Conservation (phyloP, 2,113 vertebrate genomes). For the Anolis sagrei region DNA sequence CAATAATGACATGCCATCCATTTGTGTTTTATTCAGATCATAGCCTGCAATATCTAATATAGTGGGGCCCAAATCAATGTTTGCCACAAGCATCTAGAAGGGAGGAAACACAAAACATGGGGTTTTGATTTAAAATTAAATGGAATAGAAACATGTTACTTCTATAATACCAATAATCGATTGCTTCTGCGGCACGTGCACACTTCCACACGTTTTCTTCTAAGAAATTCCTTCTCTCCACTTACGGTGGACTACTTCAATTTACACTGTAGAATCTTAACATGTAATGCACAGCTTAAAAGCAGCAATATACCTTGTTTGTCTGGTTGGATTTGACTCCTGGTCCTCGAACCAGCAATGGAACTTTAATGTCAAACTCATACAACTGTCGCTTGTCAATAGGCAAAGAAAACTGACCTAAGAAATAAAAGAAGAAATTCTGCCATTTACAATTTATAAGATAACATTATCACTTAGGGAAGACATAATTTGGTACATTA, state of each 20-base stretch:
- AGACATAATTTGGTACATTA: background rate
- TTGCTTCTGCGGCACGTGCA: background rate
- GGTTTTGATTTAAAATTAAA: conserved; percentile 17
- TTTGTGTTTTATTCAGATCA: conserved; percentile 88
- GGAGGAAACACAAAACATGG: background rate
- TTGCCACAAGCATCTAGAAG: conserved; percentile 88
- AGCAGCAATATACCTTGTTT: conserved; percentile 79
- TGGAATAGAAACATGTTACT: background rate
- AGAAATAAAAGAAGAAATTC: conserved; percentile 6
- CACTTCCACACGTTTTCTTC: background rate
- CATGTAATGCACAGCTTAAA: background rate
- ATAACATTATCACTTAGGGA: background rate
- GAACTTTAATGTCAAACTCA: conserved; percentile 97
- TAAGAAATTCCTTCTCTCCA: background rate
- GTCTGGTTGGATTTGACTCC: conserved; percentile 93
- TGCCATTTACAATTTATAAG: background rate
- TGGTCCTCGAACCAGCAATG: conserved; percentile 93
- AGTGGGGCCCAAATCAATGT: conserved; percentile 95
- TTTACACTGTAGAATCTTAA: background rate
- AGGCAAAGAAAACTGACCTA: conserved; percentile 97
- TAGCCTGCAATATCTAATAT: conserved; percentile 94
- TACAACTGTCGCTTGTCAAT: conserved; percentile 97
- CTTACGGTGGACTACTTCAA: background rate
- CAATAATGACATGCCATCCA: conserved; percentile 95
- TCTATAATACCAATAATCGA: background rate